Base-by-base conservation (phyloP, 2,113 vertebrate genomes). In the Chloroceryle aenea region DNA sequence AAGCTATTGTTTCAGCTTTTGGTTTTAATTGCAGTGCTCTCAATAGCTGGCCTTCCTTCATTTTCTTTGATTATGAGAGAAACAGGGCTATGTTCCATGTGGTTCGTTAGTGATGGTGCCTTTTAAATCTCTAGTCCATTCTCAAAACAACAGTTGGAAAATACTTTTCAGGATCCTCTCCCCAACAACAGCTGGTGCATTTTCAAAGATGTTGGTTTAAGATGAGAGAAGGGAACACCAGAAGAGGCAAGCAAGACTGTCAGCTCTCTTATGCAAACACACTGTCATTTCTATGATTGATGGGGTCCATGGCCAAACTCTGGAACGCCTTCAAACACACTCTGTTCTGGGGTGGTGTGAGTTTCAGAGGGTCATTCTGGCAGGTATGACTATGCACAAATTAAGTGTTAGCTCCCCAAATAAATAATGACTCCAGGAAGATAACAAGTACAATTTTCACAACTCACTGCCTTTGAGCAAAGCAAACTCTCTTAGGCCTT, bases 1-100 rank as follows among this genome's bases (percentile, higher is more conserved):
- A 68, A 97, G 62, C 93, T 90, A 87, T 93, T 93, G 92, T 93
- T 97, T 79, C 74, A 82, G 90, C 74, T 90, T 95, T 96, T 94
- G 58, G 55, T 91, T 96, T 93, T 85, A 87, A 79, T 94, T 79
- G 71, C 56, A 76, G 6, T 1, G 0, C 78, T 91, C 69, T 96
- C 90, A 94, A 93, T 94, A 91, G 84, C 85, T 82, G 64, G 77
- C 56, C 32, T 72, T 85, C 68, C 81, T 73, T 29, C 63, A 19
- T 74, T 68, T 83, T 73, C 90, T 92, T 82, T 82, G 43, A 82
- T 93, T 95, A 72, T 68, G 74, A 38, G 40, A 77, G 52, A 95
- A 95, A 85, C 4, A 3, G 12, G 43, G 56, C 38, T 61, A 52
- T 40, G 26, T 63, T 85, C 85, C 71, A 61, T 75, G 62, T 68